phyloP scores from a whole-genome alignment of 1,140 invertebrate species.

The Monomorium pharaonis region DNA sequence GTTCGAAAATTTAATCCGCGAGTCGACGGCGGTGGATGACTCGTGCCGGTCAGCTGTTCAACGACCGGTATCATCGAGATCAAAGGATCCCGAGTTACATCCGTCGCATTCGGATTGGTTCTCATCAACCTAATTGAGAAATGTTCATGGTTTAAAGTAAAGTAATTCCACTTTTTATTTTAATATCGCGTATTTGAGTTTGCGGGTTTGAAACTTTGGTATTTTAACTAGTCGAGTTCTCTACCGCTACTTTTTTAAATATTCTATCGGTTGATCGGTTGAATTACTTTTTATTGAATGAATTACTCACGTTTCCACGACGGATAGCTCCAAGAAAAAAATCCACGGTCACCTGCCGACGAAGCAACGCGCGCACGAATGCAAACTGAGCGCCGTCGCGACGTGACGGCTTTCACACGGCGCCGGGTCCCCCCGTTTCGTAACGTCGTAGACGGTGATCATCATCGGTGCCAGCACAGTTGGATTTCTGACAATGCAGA shows the following conservation, averaged over 20 bases:
- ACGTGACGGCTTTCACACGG: background rate
- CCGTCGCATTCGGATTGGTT: too few relatives aligned
- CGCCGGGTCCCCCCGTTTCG: slow-evolving; percentile 14
- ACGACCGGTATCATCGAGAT: background rate
- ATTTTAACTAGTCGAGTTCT: background rate
- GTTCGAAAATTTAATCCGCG: background rate
- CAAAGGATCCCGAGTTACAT: background rate
- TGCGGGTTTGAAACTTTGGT: background rate
- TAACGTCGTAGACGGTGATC: background rate
- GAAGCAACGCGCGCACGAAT: slow-evolving; percentile 21
- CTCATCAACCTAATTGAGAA: background rate
- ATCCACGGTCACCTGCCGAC: background rate
- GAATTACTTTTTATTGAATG: too few relatives aligned
- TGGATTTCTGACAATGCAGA: background rate
- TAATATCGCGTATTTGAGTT: background rate
- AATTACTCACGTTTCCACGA: background rate
- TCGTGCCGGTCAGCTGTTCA: background rate
- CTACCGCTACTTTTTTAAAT: background rate
- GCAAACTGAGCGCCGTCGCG: slow-evolving; percentile 16
- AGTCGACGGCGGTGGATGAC: background rate
- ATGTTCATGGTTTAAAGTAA: background rate
- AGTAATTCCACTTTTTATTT: too few relatives aligned
- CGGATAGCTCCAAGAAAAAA: background rate
- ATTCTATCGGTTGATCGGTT: too few relatives aligned
- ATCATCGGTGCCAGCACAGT: background rate